A percentile compares a stretch with the other conserved stretches of the same genome.
Evolutionary conservation across 2,888 invertebrate species (phyloP).

Genomic region (Synanthedon myopaeformis): DNA sequence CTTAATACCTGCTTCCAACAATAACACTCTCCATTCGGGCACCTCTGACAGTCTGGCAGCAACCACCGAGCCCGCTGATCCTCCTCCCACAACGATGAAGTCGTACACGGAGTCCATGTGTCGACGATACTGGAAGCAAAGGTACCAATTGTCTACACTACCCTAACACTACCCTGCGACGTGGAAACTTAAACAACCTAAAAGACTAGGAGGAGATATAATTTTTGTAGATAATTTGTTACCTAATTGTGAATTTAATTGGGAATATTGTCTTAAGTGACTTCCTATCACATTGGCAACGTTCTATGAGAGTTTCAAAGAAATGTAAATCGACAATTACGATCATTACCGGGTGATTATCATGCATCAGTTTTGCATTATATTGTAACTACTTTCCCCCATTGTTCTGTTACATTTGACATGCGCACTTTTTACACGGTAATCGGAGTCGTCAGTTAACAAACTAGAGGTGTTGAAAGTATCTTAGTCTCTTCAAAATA

Average conservation of each 20-base stretch:
- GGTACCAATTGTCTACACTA: background rate
- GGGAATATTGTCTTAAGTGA: background rate
- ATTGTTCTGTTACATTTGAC: background rate
- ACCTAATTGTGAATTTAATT: too few species aligned
- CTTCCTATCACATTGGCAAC: background rate
- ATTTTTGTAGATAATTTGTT: too few species aligned
- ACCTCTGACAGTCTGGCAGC: constrained; percentile 80
- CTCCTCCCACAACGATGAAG: constrained; percentile 81
- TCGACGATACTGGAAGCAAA: constrained; percentile 44
- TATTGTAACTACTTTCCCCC: background rate
- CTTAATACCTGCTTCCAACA: constrained; percentile 76
- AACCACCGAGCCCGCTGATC: constrained; percentile 79
- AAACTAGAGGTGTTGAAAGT: too few species aligned
- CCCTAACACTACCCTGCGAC: background rate
- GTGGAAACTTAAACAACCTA: too few species aligned
- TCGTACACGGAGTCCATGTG: constrained; percentile 76
- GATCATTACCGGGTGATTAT: background rate
- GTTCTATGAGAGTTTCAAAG: background rate
- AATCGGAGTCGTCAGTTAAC: too few species aligned
- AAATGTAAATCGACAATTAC: constrained; percentile 2
- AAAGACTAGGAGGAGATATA: too few species aligned
- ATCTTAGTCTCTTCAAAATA: too few species aligned
- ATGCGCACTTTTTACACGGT: too few species aligned
- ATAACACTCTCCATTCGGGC: constrained; percentile 77
- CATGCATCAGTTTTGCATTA: constrained; percentile 1